Base-by-base conservation (phyloP, 1,140 invertebrate genomes). In the Aphelenchoides besseyi region DNA sequence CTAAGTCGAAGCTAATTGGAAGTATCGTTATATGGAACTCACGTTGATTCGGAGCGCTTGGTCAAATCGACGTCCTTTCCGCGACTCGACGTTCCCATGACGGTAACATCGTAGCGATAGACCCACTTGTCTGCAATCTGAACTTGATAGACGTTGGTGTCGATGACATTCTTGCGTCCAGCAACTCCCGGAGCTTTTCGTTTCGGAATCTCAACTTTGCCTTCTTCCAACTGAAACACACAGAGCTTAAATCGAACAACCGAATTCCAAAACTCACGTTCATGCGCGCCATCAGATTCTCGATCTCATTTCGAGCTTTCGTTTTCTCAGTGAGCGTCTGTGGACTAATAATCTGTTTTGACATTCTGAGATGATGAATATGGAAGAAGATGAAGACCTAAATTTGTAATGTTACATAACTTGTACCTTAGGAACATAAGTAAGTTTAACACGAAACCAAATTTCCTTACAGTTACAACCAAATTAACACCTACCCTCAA, bases 81-180 rank as follows among this genome's bases (percentile, higher is more conserved):
- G 32, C 36, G 30, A 12, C 32, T 12, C n/a, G 36, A 26, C 8
- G 1, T 35, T 2, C 63, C 63, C 1, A 33, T 63, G 12, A 66
- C 36, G 12, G 26, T 66, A 26, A 66, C 36, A 32, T 66, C 63
- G 63, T 66, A 66, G 2, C 63, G 63, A 53, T 41, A 66, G 26
- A 66, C 36, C 26, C 36, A 23, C 12, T 18, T 29, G 1, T 53
- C 63, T 12, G 12, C 18, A 16, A 30, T 1, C 36, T 53, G 16
- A 0, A 66, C 16, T 33, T 33, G n/a, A 30, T 41, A 66, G 32
- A 66, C 36, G 63, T 66, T 66, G n/a, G 63, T 66, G 63, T 33
- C 63, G 32, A 66, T 29, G 1, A 0, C 36, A 33, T 23, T 18
- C 0, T 16, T 16, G 1, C 36, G 16, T 37, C 63, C 63, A 8